A percentile compares a stretch with the other conserved stretches of the same genome.
phyloP scores from a whole-genome alignment of 35 echinoderm and acorn worm species.

The Strongylocentrotus purpuratus region DNA sequence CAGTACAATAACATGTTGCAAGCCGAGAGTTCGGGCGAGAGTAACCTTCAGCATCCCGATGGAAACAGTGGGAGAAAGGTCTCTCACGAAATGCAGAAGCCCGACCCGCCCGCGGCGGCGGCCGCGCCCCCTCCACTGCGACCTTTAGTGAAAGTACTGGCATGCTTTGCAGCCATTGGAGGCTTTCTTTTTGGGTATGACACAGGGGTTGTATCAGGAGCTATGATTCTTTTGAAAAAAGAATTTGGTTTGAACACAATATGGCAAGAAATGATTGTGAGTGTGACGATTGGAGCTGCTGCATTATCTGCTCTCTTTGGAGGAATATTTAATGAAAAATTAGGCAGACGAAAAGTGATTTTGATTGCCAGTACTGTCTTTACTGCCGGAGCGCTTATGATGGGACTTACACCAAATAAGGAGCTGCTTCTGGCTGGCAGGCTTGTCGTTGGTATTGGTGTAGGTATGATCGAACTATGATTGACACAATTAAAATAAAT shows the following conservation, averaged over 20 bases:
- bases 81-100: not conserved
- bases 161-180: slow-evolving; percentile 84
- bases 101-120: not conserved
- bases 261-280: slow-evolving; percentile 95
- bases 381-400: slow-evolving; percentile 59
- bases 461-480: slow-evolving; percentile 63
- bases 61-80: not conserved
- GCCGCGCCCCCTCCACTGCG: not conserved
- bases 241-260: slow-evolving; percentile 72
- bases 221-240: slow-evolving; percentile 83
- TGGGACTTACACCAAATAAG: slow-evolving; percentile 62
- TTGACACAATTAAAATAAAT: no score
- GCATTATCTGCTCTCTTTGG: slow-evolving; percentile 72
- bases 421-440: slow-evolving; percentile 67
- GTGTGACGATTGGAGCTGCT: slow-evolving; percentile 83
- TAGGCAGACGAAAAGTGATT: slow-evolving; percentile 80
- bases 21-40: not conserved
- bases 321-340: slow-evolving; percentile 76
- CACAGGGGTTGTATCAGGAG: slow-evolving; percentile 96
- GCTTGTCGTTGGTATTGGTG: slow-evolving; percentile 81
- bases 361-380: slow-evolving; percentile 73
- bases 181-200: slow-evolving; percentile 98
- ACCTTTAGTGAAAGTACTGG: slow-evolving; percentile 67
- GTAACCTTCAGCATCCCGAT: not conserved
- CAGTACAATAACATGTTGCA: not conserved